phyloP scores from a whole-genome alignment of 2,797 vertebrate genomes.

The Siniperca scherzeri region DNA sequence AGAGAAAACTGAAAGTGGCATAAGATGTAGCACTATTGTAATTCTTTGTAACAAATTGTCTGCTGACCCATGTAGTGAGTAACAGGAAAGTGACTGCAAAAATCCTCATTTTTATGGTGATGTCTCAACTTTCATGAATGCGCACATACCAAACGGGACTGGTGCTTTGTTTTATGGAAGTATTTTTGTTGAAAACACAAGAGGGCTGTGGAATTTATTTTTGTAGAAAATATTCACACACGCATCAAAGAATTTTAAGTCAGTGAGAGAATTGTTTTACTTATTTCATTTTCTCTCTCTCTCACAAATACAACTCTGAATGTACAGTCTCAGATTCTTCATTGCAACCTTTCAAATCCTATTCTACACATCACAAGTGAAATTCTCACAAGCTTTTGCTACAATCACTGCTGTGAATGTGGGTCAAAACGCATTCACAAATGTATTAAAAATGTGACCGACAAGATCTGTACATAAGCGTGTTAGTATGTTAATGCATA shows the following conservation, averaged over 20 bases:
- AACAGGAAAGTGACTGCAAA: conserved; percentile 9
- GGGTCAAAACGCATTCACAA: conserved; percentile 22
- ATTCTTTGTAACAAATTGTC: conserved; percentile 39
- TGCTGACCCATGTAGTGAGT: conserved; percentile 30
- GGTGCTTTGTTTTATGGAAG: conserved; percentile 7
- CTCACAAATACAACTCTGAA: neutral
- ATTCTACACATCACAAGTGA: conserved; percentile 1
- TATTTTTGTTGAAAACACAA: neutral
- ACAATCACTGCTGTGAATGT: conserved; percentile 13
- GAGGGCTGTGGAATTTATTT: neutral
- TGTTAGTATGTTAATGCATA: conserved; percentile 31
- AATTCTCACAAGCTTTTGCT: neutral
- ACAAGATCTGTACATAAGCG: conserved; percentile 15
- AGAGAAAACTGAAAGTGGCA: conserved; percentile 12
- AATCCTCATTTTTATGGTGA: conserved; percentile 39
- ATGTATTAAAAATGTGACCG: conserved; percentile 29
- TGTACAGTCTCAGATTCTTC: neutral
- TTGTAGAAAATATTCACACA: conserved; percentile 13
- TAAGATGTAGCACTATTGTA: conserved; percentile 30
- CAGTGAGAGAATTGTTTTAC: conserved; percentile 24
- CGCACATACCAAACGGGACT: neutral
- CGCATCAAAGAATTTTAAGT: conserved; percentile 19
- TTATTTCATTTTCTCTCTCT: neutral
- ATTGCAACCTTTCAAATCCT: conserved; percentile 10
- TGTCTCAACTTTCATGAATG: conserved; percentile 23